These are phyloP conservation scores for Apoda limacodes DNA, from an alignment of 2,888 invertebrate genomes.

Conservation along the genomic window DNA sequence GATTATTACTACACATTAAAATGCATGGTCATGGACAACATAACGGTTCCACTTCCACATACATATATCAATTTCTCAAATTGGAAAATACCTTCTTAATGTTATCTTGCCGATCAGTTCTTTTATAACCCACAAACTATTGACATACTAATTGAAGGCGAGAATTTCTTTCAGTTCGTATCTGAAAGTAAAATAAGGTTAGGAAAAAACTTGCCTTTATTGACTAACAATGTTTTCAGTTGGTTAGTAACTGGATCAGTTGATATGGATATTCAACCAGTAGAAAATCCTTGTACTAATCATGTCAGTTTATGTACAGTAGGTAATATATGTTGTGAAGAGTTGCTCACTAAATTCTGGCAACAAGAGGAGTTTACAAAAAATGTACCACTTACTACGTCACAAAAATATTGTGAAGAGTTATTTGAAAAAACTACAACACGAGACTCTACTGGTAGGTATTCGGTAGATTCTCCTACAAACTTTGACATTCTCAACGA, in stretches of 20 bases:
- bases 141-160: slow-evolving; percentile 1
- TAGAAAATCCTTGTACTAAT: slow-evolving; percentile 1
- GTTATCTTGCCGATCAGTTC: not conserved
- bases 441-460: not conserved
- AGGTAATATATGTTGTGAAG: not conserved
- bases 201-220: not conserved
- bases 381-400: not conserved
- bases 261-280: not conserved
- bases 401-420: not conserved
- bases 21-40: not conserved
- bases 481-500: not conserved
- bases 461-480: not conserved
- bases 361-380: not conserved
- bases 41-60: not conserved
- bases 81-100: not conserved
- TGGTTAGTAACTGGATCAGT: slow-evolving; percentile 1
- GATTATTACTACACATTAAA: not conserved
- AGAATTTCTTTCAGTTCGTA: not conserved
- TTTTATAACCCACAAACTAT: not conserved
- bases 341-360: slow-evolving; percentile 1
- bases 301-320: not conserved
- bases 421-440: not conserved
- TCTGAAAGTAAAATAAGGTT: not conserved
- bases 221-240: slow-evolving; percentile 1
- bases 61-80: not conserved